Evolutionary conservation across 2,797 vertebrate species (phyloP), one percentile per base, ranked within the genome.

Genomic region (Fistularia commersonii): DNA sequence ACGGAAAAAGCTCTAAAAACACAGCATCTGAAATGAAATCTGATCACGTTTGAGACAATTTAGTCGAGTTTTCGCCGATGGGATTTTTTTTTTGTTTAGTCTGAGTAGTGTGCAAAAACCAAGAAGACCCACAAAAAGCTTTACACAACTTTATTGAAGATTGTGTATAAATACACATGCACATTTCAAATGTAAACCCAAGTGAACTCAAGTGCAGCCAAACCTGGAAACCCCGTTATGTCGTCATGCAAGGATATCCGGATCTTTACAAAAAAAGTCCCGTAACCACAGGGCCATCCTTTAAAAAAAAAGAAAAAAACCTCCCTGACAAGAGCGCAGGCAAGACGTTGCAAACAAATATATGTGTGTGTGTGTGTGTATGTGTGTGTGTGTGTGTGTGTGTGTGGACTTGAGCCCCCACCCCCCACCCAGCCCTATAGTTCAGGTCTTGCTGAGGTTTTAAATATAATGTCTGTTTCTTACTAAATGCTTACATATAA

Each of bases 121-220:
- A 23, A 35, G 45, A 34, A 33, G 34, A 63, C 84, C 38, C 58
- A n/a, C 49, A 35, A 37, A 92, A 92, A 92, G 92, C 93, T 92
- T 94, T 93, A 93, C 93, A 95, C 90, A 97, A 90, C 92, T 98
- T 98, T 98, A 99, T 98, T 99, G 91, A 95, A 94, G 91, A 94
- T 93, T 84, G 87, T 95, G 93, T 98, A 95, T 95, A 95, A 97
- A 98, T 96, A 96, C 95, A 96, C 95, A 98, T 98, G 96, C 96
- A 95, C 93, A 93, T 92, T 93, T 98, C 93, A 95, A 96, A 95
- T 98, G 95, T 98, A 96, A 98, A 98, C 95, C 90, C 92, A 95
- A 93, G 94, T 98, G 93, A 98, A 96, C 91, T 93, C 92, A 93
- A 97, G 94, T 96, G 95, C 94, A 94, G 92, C 93, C 92, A 95